Base-by-base conservation (phyloP, 2,113 vertebrate genomes). In the Arvicanthis niloticus region DNA sequence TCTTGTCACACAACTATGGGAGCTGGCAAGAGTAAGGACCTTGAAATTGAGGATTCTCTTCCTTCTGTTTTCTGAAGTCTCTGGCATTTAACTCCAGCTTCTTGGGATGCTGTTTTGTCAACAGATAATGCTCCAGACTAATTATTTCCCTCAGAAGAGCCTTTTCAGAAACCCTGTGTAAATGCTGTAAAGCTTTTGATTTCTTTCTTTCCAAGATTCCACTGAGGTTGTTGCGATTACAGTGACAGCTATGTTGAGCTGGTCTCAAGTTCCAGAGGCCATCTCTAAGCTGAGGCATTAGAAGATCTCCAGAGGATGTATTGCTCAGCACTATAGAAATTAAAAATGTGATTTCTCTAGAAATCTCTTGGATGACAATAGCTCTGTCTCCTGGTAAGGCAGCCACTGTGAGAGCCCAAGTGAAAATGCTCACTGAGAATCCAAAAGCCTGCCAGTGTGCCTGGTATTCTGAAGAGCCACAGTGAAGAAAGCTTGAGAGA, bases 321-420 rank as follows among this genome's bases (percentile, higher is more conserved):
- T 29, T 82, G 56, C 82, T 97, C 94, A 91, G 7, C 34, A 0
- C 37, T 0, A 87, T 13, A 93, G 93, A 97, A 98, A 98, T 98
- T 97, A 94, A 98, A 97, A 98, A 97, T 96, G 89, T 89, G 80
- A 60, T 97, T 96, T 96, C 81, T 96, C 88, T 97, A 84, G 97
- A 98, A 98, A 94, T 97, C 95, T 98, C 97, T 95, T 93, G 76
- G 93, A 90, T 80, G 78, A 68, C 1, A 0, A 70, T 81, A 88
- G 94, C 73, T 62, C 89, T 75, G 62, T 95, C 72, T 85, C 80
- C 70, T 78, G 90, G 58, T 80, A 98, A 85, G 29, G 40, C 29
- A 97, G 58, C 92, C 97, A 88, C 73, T 97, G 89, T 78, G 93
- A 96, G 89, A 15, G 0, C 62, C 80, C 24, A 60, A 93, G 42